These are phyloP conservation scores for Eonycteris spelaea DNA, from an alignment of 2,113 vertebrate species.

Conservation along the genomic window DNA sequence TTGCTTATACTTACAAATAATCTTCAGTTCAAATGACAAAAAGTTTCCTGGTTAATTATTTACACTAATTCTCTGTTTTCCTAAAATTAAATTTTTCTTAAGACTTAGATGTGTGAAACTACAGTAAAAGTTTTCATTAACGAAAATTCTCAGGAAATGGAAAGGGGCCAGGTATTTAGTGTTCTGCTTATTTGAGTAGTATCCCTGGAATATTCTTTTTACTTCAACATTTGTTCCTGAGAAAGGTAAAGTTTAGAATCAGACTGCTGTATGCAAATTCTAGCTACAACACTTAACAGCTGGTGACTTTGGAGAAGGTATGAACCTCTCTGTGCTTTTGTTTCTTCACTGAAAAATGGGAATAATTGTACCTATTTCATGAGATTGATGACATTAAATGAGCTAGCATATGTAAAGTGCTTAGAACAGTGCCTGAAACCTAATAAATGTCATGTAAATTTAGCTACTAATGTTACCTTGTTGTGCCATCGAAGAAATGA, in stretches of 20 bases:
- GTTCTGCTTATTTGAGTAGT: not conserved
- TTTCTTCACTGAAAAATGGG: not conserved
- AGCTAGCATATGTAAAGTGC: not conserved
- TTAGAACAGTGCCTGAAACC: not conserved
- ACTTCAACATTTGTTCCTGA: not conserved
- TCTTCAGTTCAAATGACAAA: not conserved
- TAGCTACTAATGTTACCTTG: not conserved
- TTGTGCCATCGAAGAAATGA: not conserved
- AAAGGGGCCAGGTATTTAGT: not conserved
- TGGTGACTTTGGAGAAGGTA: slow-evolving; percentile 16
- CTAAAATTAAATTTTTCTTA: not conserved
- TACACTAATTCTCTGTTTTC: slow-evolving; percentile 20
- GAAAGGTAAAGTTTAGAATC: slow-evolving; percentile 43
- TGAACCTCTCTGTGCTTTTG: slow-evolving; percentile 4
- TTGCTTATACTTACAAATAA: not conserved
- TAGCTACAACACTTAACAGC: not conserved
- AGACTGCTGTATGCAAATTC: not conserved
- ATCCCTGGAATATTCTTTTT: not conserved
- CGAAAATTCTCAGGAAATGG: slow-evolving; percentile 12
- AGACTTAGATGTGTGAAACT: slow-evolving; percentile 1
- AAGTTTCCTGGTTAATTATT: not conserved
- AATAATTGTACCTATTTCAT: not conserved
- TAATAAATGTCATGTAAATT: not conserved
- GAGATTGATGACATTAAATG: not conserved
- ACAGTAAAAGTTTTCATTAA: slow-evolving; percentile 23